A percentile compares a stretch with the other conserved stretches of the same genome.
Conservation (phyloP, 2,888 invertebrate species). For the Drosophila heteroneura region DNA sequence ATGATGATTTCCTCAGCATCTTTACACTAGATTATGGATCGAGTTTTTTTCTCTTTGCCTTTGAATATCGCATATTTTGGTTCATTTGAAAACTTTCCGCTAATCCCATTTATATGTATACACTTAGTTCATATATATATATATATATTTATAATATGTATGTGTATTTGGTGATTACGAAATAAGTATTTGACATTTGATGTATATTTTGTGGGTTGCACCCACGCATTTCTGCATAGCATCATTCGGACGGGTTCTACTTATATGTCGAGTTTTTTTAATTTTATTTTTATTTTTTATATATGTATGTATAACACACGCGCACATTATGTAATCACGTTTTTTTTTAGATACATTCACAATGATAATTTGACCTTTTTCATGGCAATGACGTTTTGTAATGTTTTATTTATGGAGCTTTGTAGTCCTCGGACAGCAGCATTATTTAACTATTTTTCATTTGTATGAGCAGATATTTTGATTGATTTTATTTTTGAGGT, state of each 20-base stretch:
- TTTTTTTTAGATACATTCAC: conserved; percentile 46
- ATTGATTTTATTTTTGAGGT: conserved; percentile 62
- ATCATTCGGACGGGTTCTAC: conserved; percentile 21
- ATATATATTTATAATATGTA: conserved; percentile 15
- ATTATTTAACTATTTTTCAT: conserved; percentile 4
- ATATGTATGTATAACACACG: conserved; percentile 56
- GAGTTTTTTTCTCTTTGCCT: not conserved
- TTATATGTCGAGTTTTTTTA: conserved; percentile 18
- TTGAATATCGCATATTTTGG: conserved; percentile 16
- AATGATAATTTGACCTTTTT: conserved; percentile 5
- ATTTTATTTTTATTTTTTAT: not conserved
- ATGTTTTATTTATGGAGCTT: conserved; percentile 2
- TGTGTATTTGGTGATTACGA: conserved; percentile 64
- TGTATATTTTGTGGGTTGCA: conserved; percentile 16
- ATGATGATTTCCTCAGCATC: conserved; percentile 35
- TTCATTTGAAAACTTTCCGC: conserved; percentile 46
- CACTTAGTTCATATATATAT: conserved; percentile 3
- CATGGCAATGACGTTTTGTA: not conserved
- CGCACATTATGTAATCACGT: conserved; percentile 77
- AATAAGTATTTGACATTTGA: conserved; percentile 27
- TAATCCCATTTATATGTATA: conserved; percentile 12
- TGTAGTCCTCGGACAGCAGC: not conserved
- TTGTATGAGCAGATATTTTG: conserved; percentile 11
- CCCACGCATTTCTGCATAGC: conserved; percentile 40
- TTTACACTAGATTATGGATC: conserved; percentile 25